phyloP scores from a whole-genome alignment of 1,140 invertebrate species.

The Drosophila trapezifrons region DNA sequence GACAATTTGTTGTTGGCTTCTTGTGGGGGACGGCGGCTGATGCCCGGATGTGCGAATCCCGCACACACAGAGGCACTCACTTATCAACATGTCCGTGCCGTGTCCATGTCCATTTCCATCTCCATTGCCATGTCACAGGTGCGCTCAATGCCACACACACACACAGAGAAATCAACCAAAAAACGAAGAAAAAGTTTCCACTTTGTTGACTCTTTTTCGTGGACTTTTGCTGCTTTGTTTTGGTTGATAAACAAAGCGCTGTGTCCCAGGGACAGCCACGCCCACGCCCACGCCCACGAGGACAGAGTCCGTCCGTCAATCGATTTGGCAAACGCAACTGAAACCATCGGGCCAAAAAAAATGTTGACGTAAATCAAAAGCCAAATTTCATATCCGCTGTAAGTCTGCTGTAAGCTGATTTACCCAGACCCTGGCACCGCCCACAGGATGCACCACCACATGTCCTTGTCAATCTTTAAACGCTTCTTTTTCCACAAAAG shows the following conservation, averaged over 20 bases:
- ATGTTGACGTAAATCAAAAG: conserved; percentile 81
- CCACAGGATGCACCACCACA: conserved; percentile 2
- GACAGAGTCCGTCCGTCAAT: conserved; percentile 62
- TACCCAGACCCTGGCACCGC: conserved; percentile 33
- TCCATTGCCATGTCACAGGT: conserved; percentile 72
- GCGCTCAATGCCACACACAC: conserved; percentile 63
- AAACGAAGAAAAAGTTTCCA: conserved; percentile 50
- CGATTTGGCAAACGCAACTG: conserved; percentile 63
- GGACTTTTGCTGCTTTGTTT: conserved; percentile 62
- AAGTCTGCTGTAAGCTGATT: conserved; percentile 81
- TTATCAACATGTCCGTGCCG: conserved; percentile 58
- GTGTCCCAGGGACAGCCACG: too few species aligned
- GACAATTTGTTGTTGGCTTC: conserved; percentile 75
- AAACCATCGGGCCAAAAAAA: conserved; percentile 50
- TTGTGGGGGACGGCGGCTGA: conserved; percentile 23
- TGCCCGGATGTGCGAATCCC: conserved; percentile 58
- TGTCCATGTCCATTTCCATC: conserved; percentile 28
- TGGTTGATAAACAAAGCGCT: conserved; percentile 79
- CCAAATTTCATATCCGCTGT: conserved; percentile 82
- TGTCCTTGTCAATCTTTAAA: conserved; percentile 65
- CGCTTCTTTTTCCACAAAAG: conserved; percentile 17
- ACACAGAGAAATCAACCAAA: conserved; percentile 31
- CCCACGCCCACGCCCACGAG: conserved; percentile 24
- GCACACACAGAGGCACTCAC: conserved; percentile 51
- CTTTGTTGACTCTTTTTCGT: conserved; percentile 66